Base-by-base conservation (phyloP, 2,113 vertebrate genomes). In the Dipodomys ordii region DNA sequence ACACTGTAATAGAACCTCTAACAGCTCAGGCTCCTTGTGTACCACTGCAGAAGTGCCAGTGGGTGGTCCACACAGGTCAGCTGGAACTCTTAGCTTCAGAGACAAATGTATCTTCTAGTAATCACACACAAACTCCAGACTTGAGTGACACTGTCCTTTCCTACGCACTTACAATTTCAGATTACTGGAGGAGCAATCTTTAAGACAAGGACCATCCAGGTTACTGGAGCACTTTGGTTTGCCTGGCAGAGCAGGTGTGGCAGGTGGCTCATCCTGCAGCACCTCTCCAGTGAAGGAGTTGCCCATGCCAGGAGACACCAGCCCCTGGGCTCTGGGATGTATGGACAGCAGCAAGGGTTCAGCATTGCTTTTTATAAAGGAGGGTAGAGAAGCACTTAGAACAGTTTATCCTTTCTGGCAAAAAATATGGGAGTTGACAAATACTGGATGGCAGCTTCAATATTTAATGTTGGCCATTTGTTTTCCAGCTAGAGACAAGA, bases 401-500 rank as follows among this genome's bases (percentile, higher is more conserved):
- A 83, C n/a, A 80, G 82, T 82, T 87, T 85, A 78, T 85, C 44
- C 23, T 95, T 87, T 77, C 30, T 28, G 64, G 57, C 62, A 83
- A 88, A 88, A 64, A 65, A 87, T 85, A 10, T 53, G 85, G 74
- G 4, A 80, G 28, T 88, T 94, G 68, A 77, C 44, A 64, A 79
- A 53, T 65, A 74, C 49, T 90, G 62, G 35, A 12, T 68, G 77
- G 88, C 28, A 53, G 12, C 81, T 95, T 68, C 87, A 72, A 65
- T 35, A 39, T 7, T 80, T 74, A 93, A 82, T 7, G 3, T 20
- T 91, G 18, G 69, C 10, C 73, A 65, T 86, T 88, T 80, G 72
- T 69, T 92, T 87, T 67, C 79, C 13, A n/a, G 0, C 1, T 71
- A n/a, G 2, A 65, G 84, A 4, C 5, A 90, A 5, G 6, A 92